phyloP scores from a whole-genome alignment of 2,797 vertebrate species.

The Darevskia nairensis region DNA sequence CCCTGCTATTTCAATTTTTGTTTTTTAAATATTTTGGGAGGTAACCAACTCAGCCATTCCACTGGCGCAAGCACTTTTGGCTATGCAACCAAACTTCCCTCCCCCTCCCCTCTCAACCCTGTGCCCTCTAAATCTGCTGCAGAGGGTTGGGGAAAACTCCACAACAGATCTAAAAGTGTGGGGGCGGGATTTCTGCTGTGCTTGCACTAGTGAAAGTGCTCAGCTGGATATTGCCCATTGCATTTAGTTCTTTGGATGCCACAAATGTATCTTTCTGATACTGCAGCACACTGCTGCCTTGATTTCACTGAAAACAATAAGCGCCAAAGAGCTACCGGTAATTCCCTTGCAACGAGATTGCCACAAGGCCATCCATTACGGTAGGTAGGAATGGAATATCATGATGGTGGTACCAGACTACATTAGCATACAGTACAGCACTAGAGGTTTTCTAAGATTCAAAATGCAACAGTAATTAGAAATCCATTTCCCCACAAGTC shows the following conservation, averaged over 20 bases:
- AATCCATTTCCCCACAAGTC: not conserved
- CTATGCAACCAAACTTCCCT: too few relatives aligned
- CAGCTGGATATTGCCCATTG: too few relatives aligned
- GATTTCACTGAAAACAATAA: not conserved
- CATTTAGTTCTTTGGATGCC: not conserved
- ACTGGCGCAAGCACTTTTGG: too few relatives aligned
- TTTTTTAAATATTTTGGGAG: not conserved
- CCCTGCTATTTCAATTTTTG: not conserved
- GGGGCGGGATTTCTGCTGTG: too few relatives aligned
- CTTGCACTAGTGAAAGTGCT: too few relatives aligned
- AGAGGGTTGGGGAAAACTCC: too few relatives aligned
- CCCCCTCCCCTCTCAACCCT: too few relatives aligned
- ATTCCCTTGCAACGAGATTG: not conserved
- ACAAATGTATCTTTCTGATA: not conserved
- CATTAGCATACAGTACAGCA: not conserved
- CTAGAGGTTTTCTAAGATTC: not conserved
- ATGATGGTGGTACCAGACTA: not conserved
- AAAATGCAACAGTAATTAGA: not conserved
- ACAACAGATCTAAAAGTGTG: too few relatives aligned
- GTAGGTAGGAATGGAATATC: not conserved
- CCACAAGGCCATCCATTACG: not conserved
- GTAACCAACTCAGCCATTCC: too few relatives aligned
- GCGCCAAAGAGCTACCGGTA: not conserved
- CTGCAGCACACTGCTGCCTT: not conserved
- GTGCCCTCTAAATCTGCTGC: too few relatives aligned